Evolutionary conservation across 2,797 vertebrate genomes (phyloP).

Genomic region (Argya squamiceps): DNA sequence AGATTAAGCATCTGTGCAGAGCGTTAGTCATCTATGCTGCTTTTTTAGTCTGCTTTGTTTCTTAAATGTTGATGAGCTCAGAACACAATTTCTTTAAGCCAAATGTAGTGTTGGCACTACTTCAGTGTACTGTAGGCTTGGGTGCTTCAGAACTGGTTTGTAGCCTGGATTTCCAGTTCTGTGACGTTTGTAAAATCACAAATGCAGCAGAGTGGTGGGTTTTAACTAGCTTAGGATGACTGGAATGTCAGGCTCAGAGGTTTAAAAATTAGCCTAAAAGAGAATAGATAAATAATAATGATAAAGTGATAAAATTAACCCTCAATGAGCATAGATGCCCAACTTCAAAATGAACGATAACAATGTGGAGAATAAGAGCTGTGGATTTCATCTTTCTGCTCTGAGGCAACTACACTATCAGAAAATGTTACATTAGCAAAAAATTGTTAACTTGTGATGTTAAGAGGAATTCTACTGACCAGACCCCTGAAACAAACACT

Average conservation of each 20-base stretch:
- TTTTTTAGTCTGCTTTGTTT: background rate
- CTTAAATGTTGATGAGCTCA: background rate
- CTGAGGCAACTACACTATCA: background rate
- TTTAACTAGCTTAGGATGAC: background rate
- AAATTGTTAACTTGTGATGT: background rate
- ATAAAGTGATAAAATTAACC: background rate
- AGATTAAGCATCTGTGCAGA: background rate
- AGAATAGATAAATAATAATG: background rate
- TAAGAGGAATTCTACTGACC: background rate
- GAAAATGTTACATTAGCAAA: background rate
- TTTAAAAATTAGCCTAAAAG: background rate
- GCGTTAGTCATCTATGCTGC: rapidly evolving
- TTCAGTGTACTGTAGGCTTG: background rate
- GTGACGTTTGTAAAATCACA: background rate
- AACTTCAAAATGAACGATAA: background rate
- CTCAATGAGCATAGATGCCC: background rate
- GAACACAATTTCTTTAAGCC: background rate
- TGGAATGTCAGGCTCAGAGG: background rate
- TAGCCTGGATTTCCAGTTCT: background rate
- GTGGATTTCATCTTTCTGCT: background rate
- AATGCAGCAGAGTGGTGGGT: background rate
- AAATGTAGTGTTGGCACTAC: background rate
- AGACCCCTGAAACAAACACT: background rate
- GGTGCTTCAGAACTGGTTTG: background rate
- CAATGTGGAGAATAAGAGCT: background rate